A percentile compares a stretch with the other conserved stretches of the same genome.
These are phyloP conservation scores for Eurystomus glaucurus DNA, from an alignment of 2,797 vertebrate species.

Conservation along the genomic window DNA sequence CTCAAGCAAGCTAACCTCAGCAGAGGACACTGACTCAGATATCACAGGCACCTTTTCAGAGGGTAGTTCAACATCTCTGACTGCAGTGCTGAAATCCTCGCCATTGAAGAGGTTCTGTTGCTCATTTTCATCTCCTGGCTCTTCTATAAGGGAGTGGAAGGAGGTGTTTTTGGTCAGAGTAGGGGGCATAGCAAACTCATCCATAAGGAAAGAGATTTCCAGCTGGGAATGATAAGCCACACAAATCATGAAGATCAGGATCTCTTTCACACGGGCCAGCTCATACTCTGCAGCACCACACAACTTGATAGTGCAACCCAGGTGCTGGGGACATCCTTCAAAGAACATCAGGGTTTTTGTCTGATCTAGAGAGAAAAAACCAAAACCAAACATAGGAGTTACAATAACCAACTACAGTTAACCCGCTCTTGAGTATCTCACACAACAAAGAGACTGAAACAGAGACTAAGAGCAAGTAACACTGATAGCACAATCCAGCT, in stretches of 20 bases:
- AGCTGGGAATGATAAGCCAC: constrained; percentile 98
- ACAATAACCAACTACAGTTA: background rate
- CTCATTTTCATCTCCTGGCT: constrained; percentile 73
- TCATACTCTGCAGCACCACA: constrained; percentile 95
- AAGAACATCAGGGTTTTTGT: constrained; percentile 97
- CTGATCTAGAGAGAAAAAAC: constrained; percentile 85
- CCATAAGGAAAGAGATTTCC: constrained; percentile 99
- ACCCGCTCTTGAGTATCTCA: background rate
- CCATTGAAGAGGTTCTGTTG: constrained; percentile 74
- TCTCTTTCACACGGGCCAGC: constrained; percentile 96
- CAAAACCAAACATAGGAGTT: background rate
- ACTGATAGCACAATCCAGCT: background rate
- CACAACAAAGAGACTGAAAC: background rate
- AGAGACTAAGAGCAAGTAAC: background rate
- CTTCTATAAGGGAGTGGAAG: constrained; percentile 92
- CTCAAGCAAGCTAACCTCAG: constrained; percentile 70
- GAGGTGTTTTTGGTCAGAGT: constrained; percentile 88
- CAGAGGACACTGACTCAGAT: constrained; percentile 77
- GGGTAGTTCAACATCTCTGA: constrained; percentile 78
- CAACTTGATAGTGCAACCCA: constrained; percentile 97
- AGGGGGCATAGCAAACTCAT: constrained; percentile 99
- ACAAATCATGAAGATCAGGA: constrained; percentile 95
- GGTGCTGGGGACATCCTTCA: constrained; percentile 93
- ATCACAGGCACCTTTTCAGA: constrained; percentile 72
- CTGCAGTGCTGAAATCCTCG: constrained; percentile 66